Conservation (phyloP, 2,888 invertebrate species). For the Brachyopa scutellaris region DNA sequence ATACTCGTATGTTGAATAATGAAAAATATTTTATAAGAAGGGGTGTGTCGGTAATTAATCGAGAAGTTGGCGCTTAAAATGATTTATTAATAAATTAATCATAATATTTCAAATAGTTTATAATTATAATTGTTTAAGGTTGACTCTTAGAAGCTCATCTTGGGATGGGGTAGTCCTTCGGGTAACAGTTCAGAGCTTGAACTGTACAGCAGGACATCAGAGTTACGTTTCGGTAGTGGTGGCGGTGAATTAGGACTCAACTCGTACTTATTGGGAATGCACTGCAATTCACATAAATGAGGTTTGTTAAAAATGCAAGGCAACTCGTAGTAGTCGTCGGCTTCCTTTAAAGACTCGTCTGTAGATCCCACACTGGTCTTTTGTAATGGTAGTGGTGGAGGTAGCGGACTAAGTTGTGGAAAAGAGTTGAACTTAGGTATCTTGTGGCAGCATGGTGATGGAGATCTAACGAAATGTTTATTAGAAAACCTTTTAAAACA, state of each 20-base stretch:
- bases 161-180: background rate
- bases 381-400: background rate
- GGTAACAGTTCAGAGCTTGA: background rate
- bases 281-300: slow-evolving; percentile 63
- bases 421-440: slow-evolving; percentile 53
- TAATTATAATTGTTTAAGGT: no score
- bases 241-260: slow-evolving; percentile 77
- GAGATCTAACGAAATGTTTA: no score
- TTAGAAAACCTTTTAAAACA: no score
- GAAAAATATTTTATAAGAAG: no score
- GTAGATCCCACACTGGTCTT: background rate
- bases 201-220: slow-evolving; percentile 38
- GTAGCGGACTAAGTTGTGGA: background rate
- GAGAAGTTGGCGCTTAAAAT: background rate
- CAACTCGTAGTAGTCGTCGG: slow-evolving; percentile 49
- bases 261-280: slow-evolving; percentile 71
- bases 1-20: no score
- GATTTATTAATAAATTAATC: background rate
- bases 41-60: no score
- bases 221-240: slow-evolving; percentile 79
- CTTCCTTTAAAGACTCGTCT: slow-evolving; percentile 7
- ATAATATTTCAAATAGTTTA: no score
- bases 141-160: slow-evolving; percentile 30
- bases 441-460: slow-evolving; percentile 26
- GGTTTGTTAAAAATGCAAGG: slow-evolving; percentile 62